Evolutionary conservation across 2,797 vertebrate species (phyloP).

Genomic region (Vipera latastei): DNA sequence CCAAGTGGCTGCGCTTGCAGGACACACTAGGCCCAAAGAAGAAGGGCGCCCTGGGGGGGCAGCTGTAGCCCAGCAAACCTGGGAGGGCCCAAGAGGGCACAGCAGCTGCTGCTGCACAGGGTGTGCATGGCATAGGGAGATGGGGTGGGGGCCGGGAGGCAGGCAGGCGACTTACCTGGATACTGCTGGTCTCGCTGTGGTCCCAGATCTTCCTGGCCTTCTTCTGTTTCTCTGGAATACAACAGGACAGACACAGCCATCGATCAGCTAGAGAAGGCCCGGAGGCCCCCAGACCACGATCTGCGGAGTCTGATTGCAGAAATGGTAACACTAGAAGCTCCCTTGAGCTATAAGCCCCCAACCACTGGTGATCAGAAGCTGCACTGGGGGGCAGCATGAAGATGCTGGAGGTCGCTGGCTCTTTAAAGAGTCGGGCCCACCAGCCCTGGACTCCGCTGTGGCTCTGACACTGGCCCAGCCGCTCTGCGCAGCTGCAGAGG

Average conservation of each 20-base stretch:
- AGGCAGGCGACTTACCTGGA: constrained; percentile 76
- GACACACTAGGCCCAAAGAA: background rate
- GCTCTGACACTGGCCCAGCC: background rate
- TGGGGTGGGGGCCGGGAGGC: too few species aligned
- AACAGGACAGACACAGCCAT: constrained; percentile 6
- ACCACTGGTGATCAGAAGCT: background rate
- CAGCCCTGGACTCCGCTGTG: constrained; percentile 32
- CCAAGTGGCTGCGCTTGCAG: background rate
- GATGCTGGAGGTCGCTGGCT: rapidly evolving
- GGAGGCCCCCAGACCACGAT: too few species aligned
- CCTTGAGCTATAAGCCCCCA: background rate
- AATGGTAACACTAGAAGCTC: background rate
- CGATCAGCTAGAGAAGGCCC: background rate
- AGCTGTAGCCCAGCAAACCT: background rate
- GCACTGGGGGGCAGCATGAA: background rate
- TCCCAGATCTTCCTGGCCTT: constrained; percentile 77
- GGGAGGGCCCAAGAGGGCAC: background rate
- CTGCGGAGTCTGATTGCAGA: background rate
- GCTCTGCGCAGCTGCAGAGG: background rate
- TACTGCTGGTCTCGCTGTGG: constrained; percentile 83
- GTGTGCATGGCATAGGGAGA: background rate
- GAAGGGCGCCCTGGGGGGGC: rapidly evolving
- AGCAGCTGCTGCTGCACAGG: background rate
- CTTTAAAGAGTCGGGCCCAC: background rate
- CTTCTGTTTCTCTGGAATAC: constrained; percentile 83